Percentiles rank a stretch among this genome's conserved stretches.
These are phyloP conservation scores for Leucoma salicis DNA, from an alignment of 2,888 invertebrate genomes.

Conservation along the genomic window DNA sequence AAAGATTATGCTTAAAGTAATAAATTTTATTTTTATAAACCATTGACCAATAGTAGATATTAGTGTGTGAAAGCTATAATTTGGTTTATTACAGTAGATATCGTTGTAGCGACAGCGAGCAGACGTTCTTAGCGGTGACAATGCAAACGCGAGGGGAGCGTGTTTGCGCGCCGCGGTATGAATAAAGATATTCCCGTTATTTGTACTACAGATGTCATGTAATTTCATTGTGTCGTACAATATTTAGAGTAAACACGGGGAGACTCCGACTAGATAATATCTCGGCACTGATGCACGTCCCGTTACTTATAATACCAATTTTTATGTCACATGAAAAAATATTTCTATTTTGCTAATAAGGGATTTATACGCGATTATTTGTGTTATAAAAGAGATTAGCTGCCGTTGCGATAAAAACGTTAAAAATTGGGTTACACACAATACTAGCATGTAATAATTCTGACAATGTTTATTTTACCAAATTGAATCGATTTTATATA, in stretches of 20 bases:
- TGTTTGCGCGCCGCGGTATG: conserved; percentile 75
- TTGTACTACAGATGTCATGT: conserved; percentile 82
- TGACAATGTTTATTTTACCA: conserved; percentile 25
- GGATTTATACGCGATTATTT: conserved; percentile 67
- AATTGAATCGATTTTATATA: conserved; percentile 14
- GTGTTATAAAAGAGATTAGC: conserved; percentile 68
- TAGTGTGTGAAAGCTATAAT: conserved; percentile 22
- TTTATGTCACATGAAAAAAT: conserved; percentile 61
- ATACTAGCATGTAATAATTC: conserved; percentile 28
- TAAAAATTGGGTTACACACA: conserved; percentile 41
- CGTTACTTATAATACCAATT: conserved; percentile 62
- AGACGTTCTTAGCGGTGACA: conserved; percentile 67
- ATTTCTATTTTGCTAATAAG: conserved; percentile 55
- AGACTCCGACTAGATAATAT: conserved; percentile 71
- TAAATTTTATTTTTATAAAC: conserved; percentile 3
- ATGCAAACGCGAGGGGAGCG: conserved; percentile 66
- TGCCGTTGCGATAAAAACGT: conserved; percentile 52
- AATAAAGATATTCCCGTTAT: conserved; percentile 82
- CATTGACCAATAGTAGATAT: conserved; percentile 5
- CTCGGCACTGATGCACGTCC: conserved; percentile 62
- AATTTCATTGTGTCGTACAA: conserved; percentile 80
- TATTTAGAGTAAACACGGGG: conserved; percentile 81
- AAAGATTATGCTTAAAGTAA: too few species aligned
- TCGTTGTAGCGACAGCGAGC: conserved; percentile 59
- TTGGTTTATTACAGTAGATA: conserved; percentile 38